A percentile compares a stretch with the other conserved stretches of the same genome.
These are phyloP conservation scores for Lordiphosa mommai DNA, from an alignment of 1,140 invertebrate species.

Conservation along the genomic window DNA sequence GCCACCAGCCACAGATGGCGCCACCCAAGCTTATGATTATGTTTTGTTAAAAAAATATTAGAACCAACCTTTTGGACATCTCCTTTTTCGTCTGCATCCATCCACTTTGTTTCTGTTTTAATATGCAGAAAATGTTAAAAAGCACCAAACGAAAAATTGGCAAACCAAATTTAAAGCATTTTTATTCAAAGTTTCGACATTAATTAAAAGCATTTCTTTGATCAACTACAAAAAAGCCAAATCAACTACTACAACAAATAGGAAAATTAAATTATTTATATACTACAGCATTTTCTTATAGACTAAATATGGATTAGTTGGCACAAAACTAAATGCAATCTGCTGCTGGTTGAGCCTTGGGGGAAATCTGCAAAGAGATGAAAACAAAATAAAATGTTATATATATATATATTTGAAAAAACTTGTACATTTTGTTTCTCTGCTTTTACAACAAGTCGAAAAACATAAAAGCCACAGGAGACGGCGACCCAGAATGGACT, in stretches of 20 bases:
- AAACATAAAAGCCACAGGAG: constrained; percentile 35
- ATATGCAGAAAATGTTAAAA: constrained; percentile 33
- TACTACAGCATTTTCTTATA: constrained; percentile 56
- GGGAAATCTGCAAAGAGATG: constrained; percentile 48
- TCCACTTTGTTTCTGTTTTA: constrained; percentile 1
- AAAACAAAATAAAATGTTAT: constrained; percentile 17
- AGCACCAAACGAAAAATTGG: constrained; percentile 25
- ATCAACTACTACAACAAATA: constrained; percentile 33
- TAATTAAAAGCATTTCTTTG: constrained; percentile 19
- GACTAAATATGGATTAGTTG: constrained; percentile 47
- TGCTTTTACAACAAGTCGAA: constrained; percentile 24
- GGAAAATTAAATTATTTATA: constrained; percentile 2
- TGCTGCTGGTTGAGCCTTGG: constrained; percentile 5
- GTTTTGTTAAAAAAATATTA: constrained; percentile 1
- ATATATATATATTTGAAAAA: constrained; percentile 23
- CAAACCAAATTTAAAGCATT: constrained; percentile 39
- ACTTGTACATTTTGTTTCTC: constrained; percentile 49
- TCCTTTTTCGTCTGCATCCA: background rate
- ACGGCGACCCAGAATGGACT: constrained; percentile 27
- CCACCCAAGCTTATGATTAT: background rate
- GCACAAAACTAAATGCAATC: constrained; percentile 32
- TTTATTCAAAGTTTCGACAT: constrained; percentile 46
- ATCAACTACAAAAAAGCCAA: constrained; percentile 43
- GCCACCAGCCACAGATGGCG: constrained; percentile 46
- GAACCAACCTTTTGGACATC: constrained; percentile 16